Base-by-base conservation (phyloP, 2,797 vertebrate species). In the Siniperca scherzeri region DNA sequence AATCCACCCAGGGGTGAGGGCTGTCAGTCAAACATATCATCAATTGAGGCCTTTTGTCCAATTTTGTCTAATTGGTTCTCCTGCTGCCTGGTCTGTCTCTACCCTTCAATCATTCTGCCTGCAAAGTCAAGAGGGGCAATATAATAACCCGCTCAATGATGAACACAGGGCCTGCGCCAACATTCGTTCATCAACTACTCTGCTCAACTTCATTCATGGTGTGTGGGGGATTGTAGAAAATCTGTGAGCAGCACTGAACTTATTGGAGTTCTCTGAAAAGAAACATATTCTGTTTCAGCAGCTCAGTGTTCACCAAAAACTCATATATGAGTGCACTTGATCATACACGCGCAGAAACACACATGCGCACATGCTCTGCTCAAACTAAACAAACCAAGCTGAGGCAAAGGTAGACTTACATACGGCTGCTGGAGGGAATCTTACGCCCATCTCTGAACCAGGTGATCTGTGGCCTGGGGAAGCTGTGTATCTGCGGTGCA, bases 401-500 rank as follows among this genome's bases (percentile, higher is more conserved):
- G 55, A 36, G 81, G 64, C 6, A 78, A 80, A n/a, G 25, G 40
- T 14, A 38, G 17, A 93, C 97, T 98, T 95, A 99, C 98, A 99
- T 97, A 78, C 98, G 98, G 88, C 97, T 97, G 95, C 97, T 98
- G 89, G 98, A 97, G 10, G 98, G 98, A 87, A 99, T 99, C 94
- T 99, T 99, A 22, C 98, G 96, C 0, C 98, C 98, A 0, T 99
- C 98, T 0, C 98, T 96, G 93, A 99, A 99, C 99, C 98, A 99
- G 21, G 98, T 99, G 95, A 99, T 98, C 95, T 99, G 98, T 0
- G 98, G 98, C 85, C 92, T 95, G 27, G 98, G 98, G 93, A 99
- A 99, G 94, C 98, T 99, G 96, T 97, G 95, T 80, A 99, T 99
- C 87, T 88, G 96, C 0, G 98, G 98, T 0, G 98, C 96, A 0